Evolutionary conservation across 1,140 invertebrate species (phyloP), one percentile per base, ranked within the genome.

Genomic region (Drusus annulatus): DNA sequence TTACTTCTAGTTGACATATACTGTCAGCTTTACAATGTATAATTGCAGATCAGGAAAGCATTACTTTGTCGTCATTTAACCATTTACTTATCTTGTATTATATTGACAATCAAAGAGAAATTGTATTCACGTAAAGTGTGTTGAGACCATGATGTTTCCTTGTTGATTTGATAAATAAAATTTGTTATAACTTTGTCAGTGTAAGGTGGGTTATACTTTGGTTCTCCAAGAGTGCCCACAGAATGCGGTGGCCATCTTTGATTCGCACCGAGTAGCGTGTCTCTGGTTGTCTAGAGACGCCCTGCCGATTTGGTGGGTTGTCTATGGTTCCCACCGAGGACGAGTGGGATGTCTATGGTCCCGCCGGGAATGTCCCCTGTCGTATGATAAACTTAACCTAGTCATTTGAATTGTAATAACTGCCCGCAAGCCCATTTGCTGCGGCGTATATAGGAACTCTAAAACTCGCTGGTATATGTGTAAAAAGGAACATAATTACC

Each of bases 381-480:
- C 85, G 80, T 65, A 75, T 78, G 76, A 80, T 84, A 86, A 84
- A 85, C 84, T 87, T 86, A 85, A 89, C 87, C 88, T 90, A 90
- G 89, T 90, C 89, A 90, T 89, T 90, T 89, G 87, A 87, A 89
- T 88, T 89, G 89, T 87, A 87, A 87, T 89, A 87, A 88, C 88
- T 86, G 86, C 86, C 86, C 88, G 80, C 87, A 86, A 86, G 86
- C 85, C 87, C 87, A 87, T 86, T 84, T 82, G 84, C 85, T 85
- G 89, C 88, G 89, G 87, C 89, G 85, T 86, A 87, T 88, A 89
- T 90, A 90, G 89, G 89, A 90, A 90, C 89, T 90, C 89, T 90
- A 90, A 90, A 90, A 90, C 89, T 90, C 89, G 89, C 89, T 90
- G 89, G 88, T 90, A 86, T 90, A 89, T 89, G 87, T 90, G 73